Conservation (phyloP, 2,113 vertebrate species). For the Epinephelus lanceolatus region DNA sequence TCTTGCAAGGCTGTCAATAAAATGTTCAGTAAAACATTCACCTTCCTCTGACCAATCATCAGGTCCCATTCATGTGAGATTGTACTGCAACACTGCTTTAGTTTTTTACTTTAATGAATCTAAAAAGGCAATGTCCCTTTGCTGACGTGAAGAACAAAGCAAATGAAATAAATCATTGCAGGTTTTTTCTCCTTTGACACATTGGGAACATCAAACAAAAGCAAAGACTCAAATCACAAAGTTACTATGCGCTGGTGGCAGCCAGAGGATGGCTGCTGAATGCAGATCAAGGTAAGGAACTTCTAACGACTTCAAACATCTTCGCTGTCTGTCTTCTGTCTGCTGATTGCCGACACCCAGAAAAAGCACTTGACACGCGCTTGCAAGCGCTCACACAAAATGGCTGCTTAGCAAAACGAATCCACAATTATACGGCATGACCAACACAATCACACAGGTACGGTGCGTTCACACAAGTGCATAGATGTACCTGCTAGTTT, state of each 20-base stretch:
- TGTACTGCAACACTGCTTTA: conserved; percentile 26
- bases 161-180: conserved; percentile 75
- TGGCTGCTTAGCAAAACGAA: conserved; percentile 71
- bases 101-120: conserved; percentile 51
- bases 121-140: conserved; percentile 61
- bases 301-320: conserved; percentile 82
- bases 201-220: conserved; percentile 81
- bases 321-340: conserved; percentile 72
- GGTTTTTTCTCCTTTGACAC: conserved; percentile 70
- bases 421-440: conserved; percentile 39
- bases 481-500: conserved; percentile 10
- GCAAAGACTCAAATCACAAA: conserved; percentile 79
- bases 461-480: not conserved
- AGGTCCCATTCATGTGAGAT: conserved; percentile 28
- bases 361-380: conserved; percentile 69
- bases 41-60: conserved; percentile 60
- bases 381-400: conserved; percentile 55
- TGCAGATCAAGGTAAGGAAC: conserved; percentile 81
- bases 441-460: conserved; percentile 40
- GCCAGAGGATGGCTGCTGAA: conserved; percentile 73
- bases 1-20: conserved; percentile 63
- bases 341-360: conserved; percentile 63
- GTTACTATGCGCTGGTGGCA: conserved; percentile 74
- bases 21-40: conserved; percentile 52
- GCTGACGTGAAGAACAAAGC: conserved; percentile 74